Conservation (phyloP, 2,113 vertebrate genomes). For the Panthera leo region DNA sequence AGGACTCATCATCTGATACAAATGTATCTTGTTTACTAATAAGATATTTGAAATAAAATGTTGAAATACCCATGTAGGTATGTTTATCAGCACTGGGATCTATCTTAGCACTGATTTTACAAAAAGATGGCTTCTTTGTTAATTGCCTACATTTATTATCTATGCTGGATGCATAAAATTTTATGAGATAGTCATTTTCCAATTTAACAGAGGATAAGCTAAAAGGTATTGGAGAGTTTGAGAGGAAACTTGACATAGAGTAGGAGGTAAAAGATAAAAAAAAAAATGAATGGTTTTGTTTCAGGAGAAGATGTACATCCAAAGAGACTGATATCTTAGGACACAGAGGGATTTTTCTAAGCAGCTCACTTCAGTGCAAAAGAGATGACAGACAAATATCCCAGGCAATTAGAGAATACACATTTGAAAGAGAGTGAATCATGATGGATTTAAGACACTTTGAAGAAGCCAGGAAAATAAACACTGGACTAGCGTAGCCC, state of each 20-base stretch:
- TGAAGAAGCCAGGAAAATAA: not conserved
- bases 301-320: not conserved
- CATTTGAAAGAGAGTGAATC: not conserved
- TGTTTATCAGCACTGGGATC: not conserved
- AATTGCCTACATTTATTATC: not conserved
- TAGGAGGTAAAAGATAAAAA: not conserved
- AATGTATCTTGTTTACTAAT: conserved; percentile 46
- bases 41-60: conserved; percentile 28
- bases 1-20: not conserved
- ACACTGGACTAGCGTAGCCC: not conserved
- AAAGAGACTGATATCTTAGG: not conserved
- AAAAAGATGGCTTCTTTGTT: not conserved
- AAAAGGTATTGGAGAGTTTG: not conserved
- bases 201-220: not conserved
- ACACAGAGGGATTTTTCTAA: not conserved
- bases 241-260: not conserved
- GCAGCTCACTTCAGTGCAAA: not conserved
- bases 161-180: not conserved
- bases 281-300: not conserved
- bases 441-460: not conserved
- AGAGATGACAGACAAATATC: not conserved
- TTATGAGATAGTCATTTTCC: conserved; percentile 10
- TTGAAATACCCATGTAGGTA: not conserved
- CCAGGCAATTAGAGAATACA: not conserved
- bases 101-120: not conserved